phyloP scores from a whole-genome alignment of 2,113 vertebrate genomes.

The Passerina amoena region DNA sequence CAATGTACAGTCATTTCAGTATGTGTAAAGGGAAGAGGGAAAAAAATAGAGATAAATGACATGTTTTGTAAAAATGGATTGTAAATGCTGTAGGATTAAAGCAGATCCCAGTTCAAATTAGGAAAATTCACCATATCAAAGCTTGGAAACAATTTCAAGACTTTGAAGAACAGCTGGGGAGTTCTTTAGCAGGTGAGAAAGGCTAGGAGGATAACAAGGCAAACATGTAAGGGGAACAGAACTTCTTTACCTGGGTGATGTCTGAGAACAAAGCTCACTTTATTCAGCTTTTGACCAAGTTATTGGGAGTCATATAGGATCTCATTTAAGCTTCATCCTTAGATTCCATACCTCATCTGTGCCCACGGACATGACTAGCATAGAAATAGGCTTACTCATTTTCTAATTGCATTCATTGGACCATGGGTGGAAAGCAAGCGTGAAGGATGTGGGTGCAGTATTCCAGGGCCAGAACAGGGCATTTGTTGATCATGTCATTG shows the following conservation, averaged over 20 bases:
- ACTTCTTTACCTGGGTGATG: background rate
- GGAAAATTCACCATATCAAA: background rate
- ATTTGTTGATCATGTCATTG: background rate
- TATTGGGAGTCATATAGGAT: background rate
- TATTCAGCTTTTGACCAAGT: background rate
- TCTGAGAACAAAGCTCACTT: background rate
- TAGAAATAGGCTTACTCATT: background rate
- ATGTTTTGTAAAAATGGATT: background rate
- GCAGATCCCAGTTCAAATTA: background rate
- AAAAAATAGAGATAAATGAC: background rate
- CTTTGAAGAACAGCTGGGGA: background rate
- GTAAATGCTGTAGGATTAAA: background rate
- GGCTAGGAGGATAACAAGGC: background rate
- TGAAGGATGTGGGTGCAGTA: background rate
- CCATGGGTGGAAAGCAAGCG: background rate
- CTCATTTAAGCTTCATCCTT: background rate
- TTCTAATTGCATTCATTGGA: background rate
- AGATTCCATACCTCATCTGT: background rate
- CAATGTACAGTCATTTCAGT: background rate
- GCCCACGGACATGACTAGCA: background rate
- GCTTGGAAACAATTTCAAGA: background rate
- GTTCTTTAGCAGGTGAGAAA: background rate
- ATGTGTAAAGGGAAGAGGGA: background rate
- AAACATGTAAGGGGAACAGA: background rate
- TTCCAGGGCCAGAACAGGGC: background rate